Conservation (phyloP, 2,797 vertebrate genomes). For the Meriones psammophilus region DNA sequence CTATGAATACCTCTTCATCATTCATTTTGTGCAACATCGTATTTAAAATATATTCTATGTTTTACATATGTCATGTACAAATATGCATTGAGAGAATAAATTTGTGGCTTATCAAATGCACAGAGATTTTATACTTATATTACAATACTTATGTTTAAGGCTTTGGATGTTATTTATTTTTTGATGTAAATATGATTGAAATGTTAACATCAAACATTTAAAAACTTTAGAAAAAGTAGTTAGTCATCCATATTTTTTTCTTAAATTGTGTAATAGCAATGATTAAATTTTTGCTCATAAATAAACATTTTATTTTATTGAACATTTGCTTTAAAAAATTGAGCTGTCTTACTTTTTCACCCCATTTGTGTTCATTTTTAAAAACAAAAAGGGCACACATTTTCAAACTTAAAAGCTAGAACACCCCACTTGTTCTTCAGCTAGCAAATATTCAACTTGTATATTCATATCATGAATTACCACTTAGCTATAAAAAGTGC, state of each 20-base stretch:
- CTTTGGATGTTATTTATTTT: slow-evolving; percentile 44
- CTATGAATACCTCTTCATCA: background rate
- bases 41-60: background rate
- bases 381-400: background rate
- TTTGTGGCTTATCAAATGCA: background rate
- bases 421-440: background rate
- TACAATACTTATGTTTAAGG: background rate
- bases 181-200: slow-evolving; percentile 13
- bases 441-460: too few species aligned
- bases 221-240: background rate
- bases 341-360: background rate
- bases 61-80: slow-evolving; percentile 5
- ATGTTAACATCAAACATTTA: slow-evolving; percentile 27
- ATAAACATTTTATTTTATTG: background rate
- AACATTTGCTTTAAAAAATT: background rate
- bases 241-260: slow-evolving; percentile 2
- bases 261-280: background rate
- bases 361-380: background rate
- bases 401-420: background rate
- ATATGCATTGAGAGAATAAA: background rate
- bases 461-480: background rate
- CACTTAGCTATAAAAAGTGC: background rate
- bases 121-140: background rate
- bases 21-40: background rate
- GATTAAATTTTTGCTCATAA: background rate